A percentile compares a stretch with the other conserved stretches of the same genome.
Conservation (phyloP, 2,888 invertebrate species). For the Ochlodes sylvanus region DNA sequence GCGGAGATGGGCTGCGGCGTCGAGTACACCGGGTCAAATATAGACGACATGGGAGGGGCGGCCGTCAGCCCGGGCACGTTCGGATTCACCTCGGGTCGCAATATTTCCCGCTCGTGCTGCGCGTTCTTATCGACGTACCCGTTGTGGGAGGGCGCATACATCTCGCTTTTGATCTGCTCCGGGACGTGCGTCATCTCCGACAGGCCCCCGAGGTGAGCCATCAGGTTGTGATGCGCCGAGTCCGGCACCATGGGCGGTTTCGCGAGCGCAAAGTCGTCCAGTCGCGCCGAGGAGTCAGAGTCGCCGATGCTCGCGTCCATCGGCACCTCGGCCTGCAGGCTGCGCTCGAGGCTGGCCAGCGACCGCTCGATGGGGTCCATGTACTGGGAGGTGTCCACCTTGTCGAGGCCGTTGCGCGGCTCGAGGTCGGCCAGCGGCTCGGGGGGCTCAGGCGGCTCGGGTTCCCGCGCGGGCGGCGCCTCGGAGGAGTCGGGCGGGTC, state of each 20-base stretch:
- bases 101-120: constrained; percentile 65
- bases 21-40: constrained; percentile 87
- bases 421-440: constrained; percentile 62
- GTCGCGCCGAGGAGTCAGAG: constrained; percentile 76
- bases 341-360: constrained; percentile 88
- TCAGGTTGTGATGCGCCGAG: constrained; percentile 70
- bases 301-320: constrained; percentile 82
- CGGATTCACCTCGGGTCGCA: constrained; percentile 64
- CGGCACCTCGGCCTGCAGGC: constrained; percentile 84
- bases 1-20: constrained; percentile 68
- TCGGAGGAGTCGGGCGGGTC: constrained; percentile 53
- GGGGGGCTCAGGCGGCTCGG: constrained; percentile 50
- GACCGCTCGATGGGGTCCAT: constrained; percentile 89
- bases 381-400: constrained; percentile 74
- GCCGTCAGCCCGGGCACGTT: constrained; percentile 62
- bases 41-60: constrained; percentile 85
- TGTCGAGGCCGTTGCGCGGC: constrained; percentile 75
- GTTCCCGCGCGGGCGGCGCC: constrained; percentile 53
- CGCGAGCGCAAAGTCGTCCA: constrained; percentile 74
- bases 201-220: constrained; percentile 77
- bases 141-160: constrained; percentile 73
- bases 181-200: constrained; percentile 70
- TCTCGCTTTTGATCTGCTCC: constrained; percentile 70
- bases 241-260: constrained; percentile 71
- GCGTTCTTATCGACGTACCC: constrained; percentile 71